Evolutionary conservation across 1,140 invertebrate species (phyloP).

Genomic region (Himalopsyche phryganea): DNA sequence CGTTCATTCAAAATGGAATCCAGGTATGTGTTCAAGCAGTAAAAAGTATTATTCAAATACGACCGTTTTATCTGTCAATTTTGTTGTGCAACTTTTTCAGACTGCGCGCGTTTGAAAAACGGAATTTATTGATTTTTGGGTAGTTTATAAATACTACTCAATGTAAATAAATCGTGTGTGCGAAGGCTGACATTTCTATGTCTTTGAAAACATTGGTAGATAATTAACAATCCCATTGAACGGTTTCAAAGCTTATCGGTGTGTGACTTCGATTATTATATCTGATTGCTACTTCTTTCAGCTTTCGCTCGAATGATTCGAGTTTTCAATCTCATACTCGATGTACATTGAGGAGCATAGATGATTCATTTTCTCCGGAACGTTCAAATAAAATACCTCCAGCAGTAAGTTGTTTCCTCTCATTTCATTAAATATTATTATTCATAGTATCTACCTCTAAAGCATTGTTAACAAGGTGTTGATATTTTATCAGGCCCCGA

Average conservation of each 20-base stretch:
- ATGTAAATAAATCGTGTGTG: conserved; percentile 24
- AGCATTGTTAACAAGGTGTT: too few species aligned
- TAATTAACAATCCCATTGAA: background rate
- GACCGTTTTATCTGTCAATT: too few species aligned
- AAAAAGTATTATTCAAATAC: too few species aligned
- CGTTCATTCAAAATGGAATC: too few species aligned
- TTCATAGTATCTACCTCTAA: too few species aligned
- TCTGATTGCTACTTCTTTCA: conserved; percentile 1
- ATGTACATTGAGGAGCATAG: conserved; percentile 11
- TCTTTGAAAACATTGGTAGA: background rate
- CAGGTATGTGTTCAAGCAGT: too few species aligned
- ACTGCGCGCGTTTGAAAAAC: conserved; percentile 24
- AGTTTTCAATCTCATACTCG: background rate
- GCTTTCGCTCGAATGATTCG: conserved; percentile 10
- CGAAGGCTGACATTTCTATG: conserved; percentile 10
- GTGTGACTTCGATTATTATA: background rate
- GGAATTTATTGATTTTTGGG: conserved; percentile 24
- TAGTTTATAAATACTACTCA: conserved; percentile 23
- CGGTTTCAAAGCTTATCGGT: background rate
- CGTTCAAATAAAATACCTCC: conserved; percentile 12
- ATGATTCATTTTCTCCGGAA: conserved; percentile 16
- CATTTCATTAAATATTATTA: too few species aligned
- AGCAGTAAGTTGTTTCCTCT: conserved; percentile 18
- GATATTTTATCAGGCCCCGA: too few species aligned
- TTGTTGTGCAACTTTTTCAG: background rate